phyloP scores from a whole-genome alignment of 2,888 invertebrate genomes.

The Encarsia formosa region DNA sequence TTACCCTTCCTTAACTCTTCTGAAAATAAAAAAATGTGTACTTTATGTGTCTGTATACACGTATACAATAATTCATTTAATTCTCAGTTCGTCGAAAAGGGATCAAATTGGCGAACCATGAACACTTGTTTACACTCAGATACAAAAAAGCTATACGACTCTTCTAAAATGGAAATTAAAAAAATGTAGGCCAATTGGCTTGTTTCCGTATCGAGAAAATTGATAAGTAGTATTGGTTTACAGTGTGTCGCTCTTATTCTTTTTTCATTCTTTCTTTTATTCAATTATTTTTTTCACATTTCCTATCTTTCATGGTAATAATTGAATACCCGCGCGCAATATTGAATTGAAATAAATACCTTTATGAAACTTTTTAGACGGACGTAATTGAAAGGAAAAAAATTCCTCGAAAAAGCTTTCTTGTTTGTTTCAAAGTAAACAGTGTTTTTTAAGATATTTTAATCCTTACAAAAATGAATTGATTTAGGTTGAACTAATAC shows the following conservation, averaged over 20 bases:
- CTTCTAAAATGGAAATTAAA: not conserved
- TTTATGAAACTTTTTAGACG: too few relatives aligned
- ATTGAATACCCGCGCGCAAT: too few relatives aligned
- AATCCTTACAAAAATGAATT: too few relatives aligned
- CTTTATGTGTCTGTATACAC: not conserved
- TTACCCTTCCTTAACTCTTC: not conserved
- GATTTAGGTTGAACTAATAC: too few relatives aligned
- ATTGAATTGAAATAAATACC: too few relatives aligned
- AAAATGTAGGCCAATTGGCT: not conserved
- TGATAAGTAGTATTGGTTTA: not conserved
- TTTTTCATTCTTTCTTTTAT: too few relatives aligned
- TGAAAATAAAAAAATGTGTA: not conserved
- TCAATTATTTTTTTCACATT: too few relatives aligned
- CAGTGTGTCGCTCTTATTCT: not conserved
- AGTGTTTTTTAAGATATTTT: too few relatives aligned
- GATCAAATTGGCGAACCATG: constrained; percentile 15
- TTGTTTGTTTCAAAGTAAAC: too few relatives aligned
- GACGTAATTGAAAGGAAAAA: too few relatives aligned
- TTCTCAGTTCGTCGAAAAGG: constrained; percentile 16
- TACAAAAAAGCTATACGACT: not conserved
- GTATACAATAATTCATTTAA: not conserved
- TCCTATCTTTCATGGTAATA: too few relatives aligned
- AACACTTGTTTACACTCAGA: not conserved
- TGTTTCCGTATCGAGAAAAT: not conserved
- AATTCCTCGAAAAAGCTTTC: too few relatives aligned